Evolutionary conservation across 2,888 invertebrate genomes (phyloP), one percentile per base, ranked within the genome.

Genomic region (Ditylenchus weischeri): DNA sequence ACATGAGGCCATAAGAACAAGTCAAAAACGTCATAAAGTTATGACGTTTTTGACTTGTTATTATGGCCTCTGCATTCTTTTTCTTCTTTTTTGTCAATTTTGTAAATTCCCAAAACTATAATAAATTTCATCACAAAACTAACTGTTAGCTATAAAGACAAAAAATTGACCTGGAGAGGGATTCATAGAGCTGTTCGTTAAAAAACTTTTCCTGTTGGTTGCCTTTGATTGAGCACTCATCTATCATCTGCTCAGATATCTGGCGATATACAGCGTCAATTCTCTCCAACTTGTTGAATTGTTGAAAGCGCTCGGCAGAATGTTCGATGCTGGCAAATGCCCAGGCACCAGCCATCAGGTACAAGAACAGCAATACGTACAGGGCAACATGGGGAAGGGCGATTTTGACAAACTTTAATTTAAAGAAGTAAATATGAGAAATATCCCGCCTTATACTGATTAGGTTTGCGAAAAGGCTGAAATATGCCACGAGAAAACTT

Each of bases 311-410:
- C 65, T 81, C 79, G 15, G 76, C 78, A 29, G 72, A 73, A 65
- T 75, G 75, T 65, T 79, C 80, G 38, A 79, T 59, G 6, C 62
- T 47, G 35, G 74, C 70, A 67, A 81, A 81, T 10, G 75, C 73
- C 66, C 73, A 78, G 0, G 81, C 79, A 0, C 81, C 80, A 2
- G 72, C 65, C 11, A 79, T 69, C 13, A 81, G 74, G 63, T 79
- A 81, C 38, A 72, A 60, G 67, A 79, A 79, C 47, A 81, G 67
- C 60, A 80, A 74, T 38, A 76, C 69, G 57, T 76, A 79, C 43
- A 81, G 73, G 10, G 75, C 78, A 29, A 79, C 69, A 64, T 81
- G 81, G 29, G 81, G 81, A 35, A 79, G 70, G 1, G 78, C 79
- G 69, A 81, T 81, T 69, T 79, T 80, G 21, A 77, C 60, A 69